Base-by-base conservation (phyloP, 2,888 invertebrate species). In the Sinohyriopsis cumingii region DNA sequence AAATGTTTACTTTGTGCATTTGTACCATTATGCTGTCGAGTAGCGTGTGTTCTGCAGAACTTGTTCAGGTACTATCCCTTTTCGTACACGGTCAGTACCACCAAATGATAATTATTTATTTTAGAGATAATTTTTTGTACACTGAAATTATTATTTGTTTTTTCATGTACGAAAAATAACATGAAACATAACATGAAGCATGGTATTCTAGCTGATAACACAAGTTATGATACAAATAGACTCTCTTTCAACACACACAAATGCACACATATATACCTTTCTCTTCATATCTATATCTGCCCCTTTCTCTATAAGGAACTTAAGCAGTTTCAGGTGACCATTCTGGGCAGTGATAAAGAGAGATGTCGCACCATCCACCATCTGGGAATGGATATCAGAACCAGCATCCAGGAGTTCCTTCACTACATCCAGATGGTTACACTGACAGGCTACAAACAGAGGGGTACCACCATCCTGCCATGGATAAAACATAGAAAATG, bases 271-370 rank as follows among this genome's bases (percentile, higher is more conserved):
- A 59, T 28, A 55, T 67, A 89, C 89, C 82, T 89, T 88, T 79
- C 89, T 78, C 68, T 80, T 83, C 55, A 85, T 68, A 71, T 87
- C 87, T 24, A 86, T 75, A 63, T 87, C 86, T 45, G 88, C 88
- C n/a, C 87, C 88, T 76, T 88, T 86, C 22, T 83, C 78, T 4
- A 89, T 71, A 5, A 89, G 82, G 72, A 82, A 88, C 71, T 85
- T 85, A 63, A 89, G 77, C 76, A 89, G 82, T 59, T 86, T 85
- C 54, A 83, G 75, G 91, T 96, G 96, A 0, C 97, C 97, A 94
- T 97, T 96, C 93, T 98, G 98, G 77, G 96, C 94, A 55, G 96
- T 94, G 85, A 98, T 97, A 95, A 96, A 97, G 75, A 97, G 93
- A 73, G 97, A 94, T 59, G 96, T 94, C 67, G 84, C 88, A 45